A percentile compares a stretch with the other conserved stretches of the same genome.
phyloP scores from a whole-genome alignment of 92 coral and sea anemone genomes.

The Desmophyllum pertusum region DNA sequence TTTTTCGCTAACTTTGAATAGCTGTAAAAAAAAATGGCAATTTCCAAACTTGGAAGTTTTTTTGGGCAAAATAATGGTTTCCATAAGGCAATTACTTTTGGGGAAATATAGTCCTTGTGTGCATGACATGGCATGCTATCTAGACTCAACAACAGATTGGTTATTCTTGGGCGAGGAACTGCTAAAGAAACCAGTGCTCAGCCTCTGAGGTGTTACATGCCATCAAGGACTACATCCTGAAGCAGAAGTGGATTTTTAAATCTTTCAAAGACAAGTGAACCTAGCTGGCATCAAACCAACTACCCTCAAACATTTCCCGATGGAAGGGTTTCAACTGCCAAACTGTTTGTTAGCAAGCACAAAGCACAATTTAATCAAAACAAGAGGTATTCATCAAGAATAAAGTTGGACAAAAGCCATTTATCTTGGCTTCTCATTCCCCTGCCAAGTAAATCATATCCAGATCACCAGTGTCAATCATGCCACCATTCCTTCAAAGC shows the following conservation, averaged over 20 bases:
- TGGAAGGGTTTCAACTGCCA: slow-evolving; percentile 43
- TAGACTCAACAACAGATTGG: slow-evolving; percentile 34
- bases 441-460: slow-evolving; percentile 37
- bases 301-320: slow-evolving; percentile 62
- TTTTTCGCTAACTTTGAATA: no score
- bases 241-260: slow-evolving; percentile 27
- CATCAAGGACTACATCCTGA: slow-evolving; percentile 55
- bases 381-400: slow-evolving; percentile 56
- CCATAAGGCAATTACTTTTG: no score
- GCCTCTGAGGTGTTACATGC: slow-evolving; percentile 57
- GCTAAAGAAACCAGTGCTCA: slow-evolving; percentile 68
- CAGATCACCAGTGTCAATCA: slow-evolving; percentile 36
- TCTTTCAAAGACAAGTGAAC: slow-evolving; percentile 24
- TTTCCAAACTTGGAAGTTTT: no score
- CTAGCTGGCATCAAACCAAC: slow-evolving; percentile 39
- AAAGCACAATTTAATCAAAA: slow-evolving; percentile 13
- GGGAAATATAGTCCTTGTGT: no score
- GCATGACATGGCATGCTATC: slow-evolving; percentile 77
- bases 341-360: slow-evolving; percentile 20
- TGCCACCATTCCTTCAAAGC: slow-evolving; percentile 43
- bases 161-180: slow-evolving; percentile 55
- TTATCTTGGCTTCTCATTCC: slow-evolving; percentile 28
- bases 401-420: slow-evolving; percentile 50
- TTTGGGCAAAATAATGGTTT: no score
- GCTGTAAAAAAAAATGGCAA: no score